Evolutionary conservation across 2,888 invertebrate genomes (phyloP), one percentile per base, ranked within the genome.

Genomic region (Scaptomyza flava): DNA sequence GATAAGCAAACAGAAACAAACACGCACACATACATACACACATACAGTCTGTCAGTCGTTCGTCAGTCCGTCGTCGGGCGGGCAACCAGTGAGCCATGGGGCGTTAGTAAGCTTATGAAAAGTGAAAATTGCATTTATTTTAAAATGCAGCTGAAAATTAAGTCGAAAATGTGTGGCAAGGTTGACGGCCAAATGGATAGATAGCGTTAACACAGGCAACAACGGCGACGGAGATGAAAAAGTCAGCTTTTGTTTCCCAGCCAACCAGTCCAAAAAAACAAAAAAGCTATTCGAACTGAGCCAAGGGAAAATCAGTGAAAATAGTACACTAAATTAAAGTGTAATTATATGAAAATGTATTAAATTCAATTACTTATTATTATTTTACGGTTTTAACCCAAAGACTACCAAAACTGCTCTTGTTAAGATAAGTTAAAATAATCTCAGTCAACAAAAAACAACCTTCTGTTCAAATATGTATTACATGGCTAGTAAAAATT

Each of bases 41-140:
- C 53, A 50, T 50, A 42, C 17, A 58, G 56, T 68, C 69, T 64
- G 65, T 46, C 57, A 63, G 62, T 53, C 3, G 54, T 68, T 66
- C 60, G 65, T 46, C 60, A 58, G 30, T 12, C 43, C 20, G 43
- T 43, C 43, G 30, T 12, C 43, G 12, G 43, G 23, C 43, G 7
- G 53, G 34, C 67, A 66, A 48, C 60, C 72, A 72, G 62, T 72
- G 67, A 76, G 77, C 77, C 74, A 75, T 67, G 75, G 65, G 72
- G 65, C 68, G 65, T 59, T 69, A 62, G 68, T 57, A 27, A 43
- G 65, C 68, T 43, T 51, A 59, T 68, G 80, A 87, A 81, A 82
- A 82, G 82, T 82, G 89, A 82, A 82, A 82, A 82, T 82, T 82
- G 89, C 87, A 87, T 82, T 86, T 86, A 57, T 57, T 36, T 68